phyloP scores from a whole-genome alignment of 1,140 invertebrate genomes.

The Drosophila bifasciata region DNA sequence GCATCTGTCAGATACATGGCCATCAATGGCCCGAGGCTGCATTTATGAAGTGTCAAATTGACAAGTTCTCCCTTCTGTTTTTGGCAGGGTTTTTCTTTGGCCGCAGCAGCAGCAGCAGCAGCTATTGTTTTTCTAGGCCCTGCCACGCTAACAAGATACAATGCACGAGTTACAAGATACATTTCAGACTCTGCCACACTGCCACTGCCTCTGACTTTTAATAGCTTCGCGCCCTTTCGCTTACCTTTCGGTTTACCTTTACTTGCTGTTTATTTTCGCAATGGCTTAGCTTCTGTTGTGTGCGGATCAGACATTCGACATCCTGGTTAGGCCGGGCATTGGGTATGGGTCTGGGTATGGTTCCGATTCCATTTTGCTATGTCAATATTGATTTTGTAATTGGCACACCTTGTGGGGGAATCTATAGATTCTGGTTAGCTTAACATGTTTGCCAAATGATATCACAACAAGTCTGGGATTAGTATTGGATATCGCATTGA shows the following conservation, averaged over 20 bases:
- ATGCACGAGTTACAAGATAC: slow-evolving; percentile 30
- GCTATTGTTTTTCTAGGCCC: slow-evolving; percentile 54
- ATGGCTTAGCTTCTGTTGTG: slow-evolving; percentile 49
- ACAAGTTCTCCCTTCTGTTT: slow-evolving; percentile 55
- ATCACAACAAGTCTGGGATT: not conserved
- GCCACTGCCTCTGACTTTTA: slow-evolving; percentile 7
- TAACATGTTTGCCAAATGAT: slow-evolving; percentile 13
- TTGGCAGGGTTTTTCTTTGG: slow-evolving; percentile 13
- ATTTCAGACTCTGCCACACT: slow-evolving; percentile 36
- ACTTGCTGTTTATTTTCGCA: slow-evolving; percentile 56
- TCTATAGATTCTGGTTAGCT: not conserved
- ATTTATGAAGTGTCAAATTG: slow-evolving; percentile 82
- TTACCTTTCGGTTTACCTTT: slow-evolving; percentile 18
- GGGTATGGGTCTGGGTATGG: slow-evolving; percentile 18
- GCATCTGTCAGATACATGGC: slow-evolving; percentile 73
- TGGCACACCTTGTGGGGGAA: slow-evolving; percentile 44
- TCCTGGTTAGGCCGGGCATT: slow-evolving; percentile 18
- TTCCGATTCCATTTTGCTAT: slow-evolving; percentile 44
- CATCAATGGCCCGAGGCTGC: slow-evolving; percentile 46
- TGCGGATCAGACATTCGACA: slow-evolving; percentile 18
- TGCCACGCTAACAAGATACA: slow-evolving; percentile 66
- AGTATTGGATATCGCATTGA: not conserved
- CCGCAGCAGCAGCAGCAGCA: slow-evolving; percentile 8
- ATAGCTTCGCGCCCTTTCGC: slow-evolving; percentile 32
- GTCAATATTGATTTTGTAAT: slow-evolving; percentile 75